Percentiles rank a stretch among this genome's conserved stretches.
Evolutionary conservation across 2,888 invertebrate genomes (phyloP).

Genomic region (Morpho deidamia): DNA sequence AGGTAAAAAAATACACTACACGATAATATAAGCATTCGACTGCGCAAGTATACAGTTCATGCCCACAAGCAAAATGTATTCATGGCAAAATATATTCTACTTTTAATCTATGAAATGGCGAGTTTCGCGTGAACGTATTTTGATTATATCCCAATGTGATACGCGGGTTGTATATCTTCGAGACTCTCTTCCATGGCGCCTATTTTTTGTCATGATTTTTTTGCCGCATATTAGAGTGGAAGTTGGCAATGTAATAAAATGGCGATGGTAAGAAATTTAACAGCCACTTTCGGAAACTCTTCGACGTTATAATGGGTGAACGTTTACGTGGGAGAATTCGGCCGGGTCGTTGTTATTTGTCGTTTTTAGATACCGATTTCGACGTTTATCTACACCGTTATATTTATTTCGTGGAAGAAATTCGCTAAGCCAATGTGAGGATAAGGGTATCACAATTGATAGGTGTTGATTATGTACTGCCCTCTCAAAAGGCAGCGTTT

Average conservation of each 20-base stretch:
- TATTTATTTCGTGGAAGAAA: too few relatives aligned
- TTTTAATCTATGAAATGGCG: neutral
- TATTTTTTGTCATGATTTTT: slow-evolving; percentile 72
- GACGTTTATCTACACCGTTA: neutral
- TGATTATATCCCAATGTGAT: neutral
- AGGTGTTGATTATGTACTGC: too few relatives aligned
- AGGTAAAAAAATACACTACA: slow-evolving; percentile 67
- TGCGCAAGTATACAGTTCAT: slow-evolving; percentile 31
- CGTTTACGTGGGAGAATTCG: slow-evolving; percentile 39
- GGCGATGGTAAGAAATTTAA: slow-evolving; percentile 66
- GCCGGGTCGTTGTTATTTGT: slow-evolving; percentile 26
- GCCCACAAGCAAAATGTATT: slow-evolving; percentile 1
- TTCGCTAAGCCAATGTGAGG: too few relatives aligned
- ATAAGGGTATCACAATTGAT: too few relatives aligned
- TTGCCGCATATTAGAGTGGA: slow-evolving; percentile 58
- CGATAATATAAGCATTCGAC: slow-evolving; percentile 59
- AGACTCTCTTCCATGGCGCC: slow-evolving; percentile 66
- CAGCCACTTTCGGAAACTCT: slow-evolving; percentile 57
- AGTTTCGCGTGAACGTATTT: neutral
- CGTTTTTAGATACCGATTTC: slow-evolving; percentile 23
- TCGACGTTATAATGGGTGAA: slow-evolving; percentile 46
- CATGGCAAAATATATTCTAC: slow-evolving; percentile 18
- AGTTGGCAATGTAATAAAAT: slow-evolving; percentile 69
- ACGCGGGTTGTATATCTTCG: slow-evolving; percentile 20
- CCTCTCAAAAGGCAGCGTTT: too few relatives aligned